Evolutionary conservation across 2,797 vertebrate genomes (phyloP), one percentile per base, ranked within the genome.

Genomic region (Oceanodroma leucorhoa): DNA sequence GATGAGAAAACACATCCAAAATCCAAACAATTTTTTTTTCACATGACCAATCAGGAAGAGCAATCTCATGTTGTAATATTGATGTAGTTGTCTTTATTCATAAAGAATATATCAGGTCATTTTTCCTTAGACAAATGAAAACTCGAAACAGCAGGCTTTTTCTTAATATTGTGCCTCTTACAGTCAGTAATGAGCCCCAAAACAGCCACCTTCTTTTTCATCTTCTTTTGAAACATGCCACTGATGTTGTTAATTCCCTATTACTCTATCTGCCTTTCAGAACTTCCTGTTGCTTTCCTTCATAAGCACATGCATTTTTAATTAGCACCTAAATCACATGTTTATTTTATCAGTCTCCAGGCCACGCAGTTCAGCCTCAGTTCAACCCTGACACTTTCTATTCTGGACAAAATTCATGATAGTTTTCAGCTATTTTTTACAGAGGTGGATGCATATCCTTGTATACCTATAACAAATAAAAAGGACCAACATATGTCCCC

Each of bases 341-440:
- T 84, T 91, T 91, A 93, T 92, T 95, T 94, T 53, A 78, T 77
- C 70, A 66, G 43, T 29, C 66, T 84, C 40, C 46, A 84, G 70
- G 34, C 45, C 54, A 36, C 1, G 1, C n/a, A 72, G 75, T 76
- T 89, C 83, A 85, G 57, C 24, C 18, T 65, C 46, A 62, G 55
- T 79, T 92, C 78, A 90, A 43, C 3, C 10, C 43, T 69, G 34
- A 65, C 30, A 50, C n/a, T 82, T 75, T 10, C 45, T 75, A 3
- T 19, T 62, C 73, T 43, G n/a, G 43, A 46, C 18, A 40, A 27
- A 80, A 51, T 5, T 36, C 8, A 3, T 8, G 7, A 21, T 6
- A 36, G 7, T 24, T 71, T 71, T 53, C 66, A 76, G 6, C 13
- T 36, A 0, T 7, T 19, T 54, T 48, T 64, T 38, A 22, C 3